These are phyloP conservation scores for Araneus ventricosus DNA, from an alignment of 1,140 invertebrate species.

Conservation along the genomic window DNA sequence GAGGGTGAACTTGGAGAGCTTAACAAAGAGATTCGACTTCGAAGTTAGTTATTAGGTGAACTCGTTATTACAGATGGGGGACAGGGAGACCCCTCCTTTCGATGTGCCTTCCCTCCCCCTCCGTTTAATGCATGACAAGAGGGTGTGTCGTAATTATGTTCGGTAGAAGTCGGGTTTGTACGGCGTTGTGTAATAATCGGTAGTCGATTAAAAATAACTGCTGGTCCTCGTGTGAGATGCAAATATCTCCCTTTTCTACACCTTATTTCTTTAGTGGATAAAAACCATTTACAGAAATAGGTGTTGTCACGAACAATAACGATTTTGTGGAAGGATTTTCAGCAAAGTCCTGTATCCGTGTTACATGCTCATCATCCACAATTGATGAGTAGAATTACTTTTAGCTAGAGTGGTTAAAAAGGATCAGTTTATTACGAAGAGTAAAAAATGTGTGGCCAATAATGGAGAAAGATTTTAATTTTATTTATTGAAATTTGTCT, in stretches of 20 bases:
- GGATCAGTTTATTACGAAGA: no score
- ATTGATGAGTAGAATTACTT: no score
- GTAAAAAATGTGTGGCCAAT: no score
- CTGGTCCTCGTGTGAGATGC: background rate
- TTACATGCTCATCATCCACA: background rate
- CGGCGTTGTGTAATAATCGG: conserved; percentile 21
- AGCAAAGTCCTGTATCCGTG: background rate
- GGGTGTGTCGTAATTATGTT: conserved; percentile 34
- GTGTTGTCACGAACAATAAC: background rate
- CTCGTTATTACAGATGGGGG: background rate
- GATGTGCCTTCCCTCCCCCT: no score
- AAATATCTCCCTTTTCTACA: background rate
- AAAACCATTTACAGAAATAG: background rate
- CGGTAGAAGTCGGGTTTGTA: background rate
- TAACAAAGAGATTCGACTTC: conserved; percentile 3
- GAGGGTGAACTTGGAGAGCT: conserved; percentile 14
- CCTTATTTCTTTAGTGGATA: background rate
- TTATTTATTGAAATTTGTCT: no score
- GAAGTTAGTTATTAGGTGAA: conserved; percentile 24
- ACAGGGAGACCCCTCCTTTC: background rate
- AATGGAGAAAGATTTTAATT: no score
- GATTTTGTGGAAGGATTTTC: background rate
- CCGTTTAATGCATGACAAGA: background rate
- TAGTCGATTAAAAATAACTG: conserved; percentile 41
- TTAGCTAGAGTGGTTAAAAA: no score